Evolutionary conservation across 1,140 invertebrate genomes (phyloP).

Genomic region (Papilio helenus): DNA sequence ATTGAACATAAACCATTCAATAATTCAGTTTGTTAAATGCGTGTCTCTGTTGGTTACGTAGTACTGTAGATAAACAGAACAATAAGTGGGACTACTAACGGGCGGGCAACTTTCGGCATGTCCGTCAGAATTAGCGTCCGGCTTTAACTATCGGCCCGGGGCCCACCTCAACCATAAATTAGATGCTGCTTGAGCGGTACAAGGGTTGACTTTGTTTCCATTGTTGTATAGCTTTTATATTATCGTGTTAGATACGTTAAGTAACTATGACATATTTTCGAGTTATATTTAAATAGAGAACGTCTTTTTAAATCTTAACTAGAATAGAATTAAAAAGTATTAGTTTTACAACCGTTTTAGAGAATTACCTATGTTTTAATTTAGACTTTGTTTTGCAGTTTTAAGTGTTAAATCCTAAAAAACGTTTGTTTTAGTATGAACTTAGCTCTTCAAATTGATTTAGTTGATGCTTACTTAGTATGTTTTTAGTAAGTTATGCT

Average conservation of each 20-base stretch:
- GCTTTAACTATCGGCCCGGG: constrained; percentile 70
- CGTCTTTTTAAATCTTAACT: neutral
- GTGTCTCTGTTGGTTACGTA: neutral
- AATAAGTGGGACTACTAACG: constrained; percentile 41
- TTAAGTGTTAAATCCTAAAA: neutral
- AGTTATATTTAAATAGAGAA: neutral
- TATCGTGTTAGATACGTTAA: neutral
- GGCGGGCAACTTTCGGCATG: constrained; percentile 52
- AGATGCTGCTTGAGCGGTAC: constrained; percentile 72
- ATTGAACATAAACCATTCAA: too few species aligned
- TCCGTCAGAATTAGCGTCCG: constrained; percentile 72
- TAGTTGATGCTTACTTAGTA: neutral
- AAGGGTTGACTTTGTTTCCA: constrained; percentile 61
- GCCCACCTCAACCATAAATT: constrained; percentile 79
- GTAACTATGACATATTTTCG: too few species aligned
- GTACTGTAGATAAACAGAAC: constrained; percentile 19
- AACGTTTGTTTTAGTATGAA: neutral
- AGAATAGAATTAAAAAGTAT: too few species aligned
- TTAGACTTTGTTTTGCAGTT: neutral
- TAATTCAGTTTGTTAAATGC: neutral
- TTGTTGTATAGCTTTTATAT: constrained; percentile 41
- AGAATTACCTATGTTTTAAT: too few species aligned
- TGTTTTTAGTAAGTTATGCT: too few species aligned
- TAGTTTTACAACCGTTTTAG: too few species aligned
- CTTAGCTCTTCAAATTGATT: neutral